These are phyloP conservation scores for Schizothorax lantsangensis DNA, from an alignment of 2,797 vertebrate species.

Conservation along the genomic window DNA sequence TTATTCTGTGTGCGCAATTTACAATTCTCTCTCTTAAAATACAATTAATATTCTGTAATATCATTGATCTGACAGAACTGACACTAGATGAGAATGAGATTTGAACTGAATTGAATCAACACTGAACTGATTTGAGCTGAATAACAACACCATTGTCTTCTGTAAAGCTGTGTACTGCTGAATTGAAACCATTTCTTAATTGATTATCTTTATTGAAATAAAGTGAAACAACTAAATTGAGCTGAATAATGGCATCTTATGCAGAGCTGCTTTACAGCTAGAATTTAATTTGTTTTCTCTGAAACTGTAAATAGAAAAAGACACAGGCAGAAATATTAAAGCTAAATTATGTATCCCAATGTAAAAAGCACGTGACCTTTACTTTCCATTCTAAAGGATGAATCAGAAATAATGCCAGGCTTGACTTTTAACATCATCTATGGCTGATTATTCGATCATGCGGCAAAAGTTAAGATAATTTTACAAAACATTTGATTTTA, in stretches of 20 bases:
- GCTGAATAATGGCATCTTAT: background rate
- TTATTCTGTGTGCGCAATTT: background rate
- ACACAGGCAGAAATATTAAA: background rate
- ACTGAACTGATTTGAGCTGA: background rate
- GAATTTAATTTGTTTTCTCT: background rate
- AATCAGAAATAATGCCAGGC: background rate
- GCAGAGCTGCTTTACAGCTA: background rate
- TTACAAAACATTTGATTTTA: background rate
- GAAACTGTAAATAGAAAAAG: background rate
- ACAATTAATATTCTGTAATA: background rate
- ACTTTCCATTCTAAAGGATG: background rate
- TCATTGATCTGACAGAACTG: background rate
- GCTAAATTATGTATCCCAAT: background rate
- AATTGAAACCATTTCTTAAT: background rate
- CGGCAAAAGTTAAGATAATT: background rate
- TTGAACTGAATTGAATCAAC: background rate
- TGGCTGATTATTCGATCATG: background rate
- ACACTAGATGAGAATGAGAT: background rate
- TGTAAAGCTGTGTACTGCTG: background rate
- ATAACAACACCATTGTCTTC: background rate
- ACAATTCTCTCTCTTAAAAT: background rate
- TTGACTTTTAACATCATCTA: background rate
- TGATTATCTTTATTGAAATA: background rate
- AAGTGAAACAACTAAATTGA: background rate
- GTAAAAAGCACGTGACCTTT: background rate